Conservation (phyloP, 1,140 invertebrate species). For the Brachionus koreanus region DNA sequence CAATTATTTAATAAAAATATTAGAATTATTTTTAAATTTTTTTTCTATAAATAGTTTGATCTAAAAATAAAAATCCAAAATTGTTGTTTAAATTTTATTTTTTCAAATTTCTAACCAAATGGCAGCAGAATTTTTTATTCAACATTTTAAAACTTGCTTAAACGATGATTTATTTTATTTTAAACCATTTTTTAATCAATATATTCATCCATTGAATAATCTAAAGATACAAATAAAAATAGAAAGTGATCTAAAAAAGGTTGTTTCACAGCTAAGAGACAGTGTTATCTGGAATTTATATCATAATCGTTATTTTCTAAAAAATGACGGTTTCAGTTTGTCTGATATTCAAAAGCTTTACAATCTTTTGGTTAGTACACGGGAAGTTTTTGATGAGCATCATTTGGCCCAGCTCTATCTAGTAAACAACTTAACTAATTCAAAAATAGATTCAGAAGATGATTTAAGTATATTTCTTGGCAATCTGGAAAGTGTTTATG, state of each 20-base stretch:
- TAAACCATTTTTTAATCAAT: not conserved
- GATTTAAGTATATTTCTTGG: not conserved
- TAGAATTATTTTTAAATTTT: not conserved
- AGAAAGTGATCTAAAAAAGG: not conserved
- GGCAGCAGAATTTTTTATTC: not conserved
- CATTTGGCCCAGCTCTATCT: not conserved
- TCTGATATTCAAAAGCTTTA: not conserved
- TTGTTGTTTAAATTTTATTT: not conserved
- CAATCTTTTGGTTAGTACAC: not conserved
- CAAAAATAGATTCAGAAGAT: not conserved
- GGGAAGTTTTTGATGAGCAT: not conserved
- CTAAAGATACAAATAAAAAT: not conserved
- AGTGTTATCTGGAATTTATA: not conserved
- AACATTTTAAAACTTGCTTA: not conserved
- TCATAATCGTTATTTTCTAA: not conserved
- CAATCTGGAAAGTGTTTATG: not conserved
- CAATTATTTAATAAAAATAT: no score
- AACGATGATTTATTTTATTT: slow-evolving; percentile 17
- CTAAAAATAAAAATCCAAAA: not conserved
- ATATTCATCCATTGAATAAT: not conserved
- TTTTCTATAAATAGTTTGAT: not conserved
- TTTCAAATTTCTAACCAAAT: not conserved
- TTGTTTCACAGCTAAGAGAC: not conserved
- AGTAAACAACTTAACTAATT: not conserved
- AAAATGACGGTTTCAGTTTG: not conserved